Base-by-base conservation (phyloP, 2,888 invertebrate species). In the Tubiluchus corallicola region DNA sequence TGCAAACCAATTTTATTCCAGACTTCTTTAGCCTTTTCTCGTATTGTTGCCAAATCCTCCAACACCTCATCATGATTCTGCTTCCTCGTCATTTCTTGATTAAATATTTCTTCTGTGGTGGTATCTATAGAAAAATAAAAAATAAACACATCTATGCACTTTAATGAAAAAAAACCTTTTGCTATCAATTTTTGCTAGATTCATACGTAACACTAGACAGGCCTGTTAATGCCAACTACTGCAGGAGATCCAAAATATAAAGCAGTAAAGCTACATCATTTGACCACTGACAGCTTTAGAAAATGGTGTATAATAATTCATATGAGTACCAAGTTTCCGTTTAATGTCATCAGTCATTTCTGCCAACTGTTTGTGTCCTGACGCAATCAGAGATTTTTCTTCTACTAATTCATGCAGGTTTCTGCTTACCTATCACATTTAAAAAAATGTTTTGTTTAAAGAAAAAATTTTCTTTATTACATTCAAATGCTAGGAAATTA, bases 1-100 rank as follows among this genome's bases (percentile, higher is more conserved):
- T n/a, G n/a, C n/a, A n/a, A n/a, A 70, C 70, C 73, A 40, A 74
- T 70, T 58, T 70, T 70, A 13, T 67, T 58, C 62, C 73, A 72
- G 47, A 75, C 70, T 37, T 63, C 57, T 47, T 67, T 63, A 1
- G 72, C 68, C 54, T 71, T 70, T 40, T 65, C 57, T 50, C 74
- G 71, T 51, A 76, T 71, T 17, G 57, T 56, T 15, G 66, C 59
- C 38, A 75, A 60, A 58, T 74, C 73, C 3, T 65, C 54, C 13
- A 74, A 55, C 18, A 76, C 56, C 52, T 71, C 68, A 37, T 65
- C 55, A 54, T 75, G 74, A 55, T 71, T 71, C 16, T 63, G 52
- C 48, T 65, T 61, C 43, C 67, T 69, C 46, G 68, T 67, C 13
- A 55, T 52, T 13, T 68, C 64, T 54, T 75, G 73, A 20, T 61